phyloP scores from a whole-genome alignment of 2,888 invertebrate genomes.

The Sinotaia quadrata region DNA sequence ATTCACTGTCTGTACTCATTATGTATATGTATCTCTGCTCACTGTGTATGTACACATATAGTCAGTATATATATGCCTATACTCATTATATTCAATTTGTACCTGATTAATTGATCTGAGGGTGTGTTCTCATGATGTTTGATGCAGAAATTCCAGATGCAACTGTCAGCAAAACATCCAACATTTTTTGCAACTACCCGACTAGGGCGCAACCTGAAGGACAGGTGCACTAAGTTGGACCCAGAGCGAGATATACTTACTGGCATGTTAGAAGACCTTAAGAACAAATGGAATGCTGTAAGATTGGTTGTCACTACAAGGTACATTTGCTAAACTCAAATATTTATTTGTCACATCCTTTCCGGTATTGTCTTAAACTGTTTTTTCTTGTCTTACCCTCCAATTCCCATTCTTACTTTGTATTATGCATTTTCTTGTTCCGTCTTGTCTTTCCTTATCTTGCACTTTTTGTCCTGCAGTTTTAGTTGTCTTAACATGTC shows the following conservation, averaged over 20 bases:
- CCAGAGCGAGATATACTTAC: constrained; percentile 67
- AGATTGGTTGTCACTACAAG: constrained; percentile 67
- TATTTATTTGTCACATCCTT: too few species aligned
- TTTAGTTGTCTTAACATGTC: too few species aligned
- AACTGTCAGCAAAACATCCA: constrained; percentile 67
- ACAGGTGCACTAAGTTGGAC: constrained; percentile 69
- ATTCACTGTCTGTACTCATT: not conserved
- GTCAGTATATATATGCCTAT: not conserved
- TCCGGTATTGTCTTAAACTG: too few species aligned
- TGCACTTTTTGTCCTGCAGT: too few species aligned
- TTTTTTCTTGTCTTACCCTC: too few species aligned
- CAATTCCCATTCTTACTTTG: too few species aligned
- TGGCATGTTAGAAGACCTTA: constrained; percentile 70
- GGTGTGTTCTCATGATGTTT: not conserved
- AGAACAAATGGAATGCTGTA: constrained; percentile 71
- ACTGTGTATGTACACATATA: not conserved
- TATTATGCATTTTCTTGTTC: too few species aligned
- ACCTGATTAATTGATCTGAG: not conserved
- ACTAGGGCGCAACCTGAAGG: constrained; percentile 71
- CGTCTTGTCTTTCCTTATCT: too few species aligned
- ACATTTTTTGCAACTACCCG: constrained; percentile 70
- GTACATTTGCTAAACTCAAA: too few species aligned
- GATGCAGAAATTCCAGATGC: constrained; percentile 68
- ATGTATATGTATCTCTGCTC: not conserved
- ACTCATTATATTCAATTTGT: not conserved